Percentiles rank a stretch among this genome's conserved stretches.
Conservation (phyloP, 2,797 vertebrate genomes). For the Saxicola maurus region DNA sequence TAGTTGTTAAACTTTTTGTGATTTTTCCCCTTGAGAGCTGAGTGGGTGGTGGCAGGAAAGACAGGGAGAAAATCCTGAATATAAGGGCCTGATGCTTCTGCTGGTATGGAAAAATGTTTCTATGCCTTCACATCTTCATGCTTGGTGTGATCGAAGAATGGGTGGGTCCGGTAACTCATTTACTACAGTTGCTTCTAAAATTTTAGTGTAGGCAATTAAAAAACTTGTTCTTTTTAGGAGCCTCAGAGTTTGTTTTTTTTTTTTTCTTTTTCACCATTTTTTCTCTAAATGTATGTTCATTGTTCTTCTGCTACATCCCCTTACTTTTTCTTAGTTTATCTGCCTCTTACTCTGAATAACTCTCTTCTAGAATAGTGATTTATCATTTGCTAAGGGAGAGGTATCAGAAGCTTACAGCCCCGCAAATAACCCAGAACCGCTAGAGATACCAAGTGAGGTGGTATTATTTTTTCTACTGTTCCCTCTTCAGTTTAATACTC, state of each 20-base stretch:
- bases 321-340: neutral
- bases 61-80: neutral
- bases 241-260: neutral
- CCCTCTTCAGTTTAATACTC: neutral
- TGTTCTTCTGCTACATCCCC: neutral
- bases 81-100: neutral
- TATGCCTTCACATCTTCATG: neutral
- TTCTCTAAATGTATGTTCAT: neutral
- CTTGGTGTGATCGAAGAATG: neutral
- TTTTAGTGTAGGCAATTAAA: neutral
- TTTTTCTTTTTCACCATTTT: neutral
- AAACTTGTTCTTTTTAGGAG: fast-evolving
- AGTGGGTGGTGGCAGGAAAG: neutral
- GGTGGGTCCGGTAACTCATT: neutral
- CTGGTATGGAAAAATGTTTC: neutral
- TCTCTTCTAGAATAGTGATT: neutral
- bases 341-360: neutral
- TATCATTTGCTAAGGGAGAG: neutral
- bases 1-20: neutral
- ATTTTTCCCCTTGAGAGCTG: neutral
- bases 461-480: neutral
- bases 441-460: neutral
- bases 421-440: neutral
- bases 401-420: neutral
- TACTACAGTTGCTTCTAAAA: neutral